Conservation (phyloP, 2,797 vertebrate genomes). For the Hylomyscus alleni region DNA sequence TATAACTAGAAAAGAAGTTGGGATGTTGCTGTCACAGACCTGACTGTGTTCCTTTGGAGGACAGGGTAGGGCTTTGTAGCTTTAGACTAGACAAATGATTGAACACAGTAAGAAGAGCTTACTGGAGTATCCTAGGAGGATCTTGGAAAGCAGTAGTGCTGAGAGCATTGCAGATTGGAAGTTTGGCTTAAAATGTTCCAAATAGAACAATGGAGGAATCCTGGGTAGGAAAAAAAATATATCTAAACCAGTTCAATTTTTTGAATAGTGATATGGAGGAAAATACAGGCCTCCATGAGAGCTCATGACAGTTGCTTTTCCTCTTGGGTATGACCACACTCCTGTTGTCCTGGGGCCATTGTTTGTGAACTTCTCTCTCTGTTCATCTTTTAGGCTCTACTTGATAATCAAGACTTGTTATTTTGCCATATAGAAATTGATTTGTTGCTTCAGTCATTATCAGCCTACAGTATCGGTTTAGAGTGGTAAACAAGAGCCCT, state of each 20-base stretch:
- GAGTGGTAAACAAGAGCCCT: neutral
- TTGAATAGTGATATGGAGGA: neutral
- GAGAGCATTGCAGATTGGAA: too few species aligned
- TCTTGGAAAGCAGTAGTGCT: neutral
- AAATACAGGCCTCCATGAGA: neutral
- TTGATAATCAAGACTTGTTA: conserved; percentile 25
- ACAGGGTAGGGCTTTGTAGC: neutral
- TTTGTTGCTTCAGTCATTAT: conserved; percentile 1
- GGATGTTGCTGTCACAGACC: neutral
- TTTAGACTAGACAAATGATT: neutral
- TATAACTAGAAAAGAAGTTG: neutral
- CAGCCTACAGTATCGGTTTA: neutral
- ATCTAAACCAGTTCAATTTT: neutral
- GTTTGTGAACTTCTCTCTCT: neutral
- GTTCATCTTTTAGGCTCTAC: neutral
- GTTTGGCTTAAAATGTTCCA: neutral
- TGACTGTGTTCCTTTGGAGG: neutral
- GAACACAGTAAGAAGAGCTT: neutral
- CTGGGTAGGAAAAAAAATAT: neutral
- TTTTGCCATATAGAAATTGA: conserved; percentile 19
- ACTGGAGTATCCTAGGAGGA: neutral
- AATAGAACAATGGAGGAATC: neutral
- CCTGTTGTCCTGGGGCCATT: neutral
- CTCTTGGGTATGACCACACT: neutral
- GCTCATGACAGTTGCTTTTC: neutral